phyloP scores from a whole-genome alignment of 2,797 vertebrate genomes.

The Alosa sapidissima region DNA sequence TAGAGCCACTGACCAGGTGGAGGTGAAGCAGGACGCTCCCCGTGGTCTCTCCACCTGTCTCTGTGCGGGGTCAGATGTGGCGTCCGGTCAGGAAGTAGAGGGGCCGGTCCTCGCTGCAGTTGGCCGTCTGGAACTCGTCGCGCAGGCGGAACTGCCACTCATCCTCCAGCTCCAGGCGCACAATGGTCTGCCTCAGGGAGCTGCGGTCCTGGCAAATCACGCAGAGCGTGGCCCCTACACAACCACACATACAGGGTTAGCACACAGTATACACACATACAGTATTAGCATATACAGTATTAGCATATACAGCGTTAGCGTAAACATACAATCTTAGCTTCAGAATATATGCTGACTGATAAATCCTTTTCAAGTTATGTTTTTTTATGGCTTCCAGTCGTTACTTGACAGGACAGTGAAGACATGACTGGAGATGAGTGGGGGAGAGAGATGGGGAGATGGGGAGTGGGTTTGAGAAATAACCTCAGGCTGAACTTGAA shows the following conservation, averaged over 20 bases:
- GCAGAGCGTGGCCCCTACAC: conserved; percentile 91
- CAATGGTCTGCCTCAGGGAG: conserved; percentile 94
- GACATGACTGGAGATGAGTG: no score
- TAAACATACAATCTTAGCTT: no score
- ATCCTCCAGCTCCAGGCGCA: conserved; percentile 92
- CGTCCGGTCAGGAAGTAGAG: conserved; percentile 96
- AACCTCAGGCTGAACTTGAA: no score
- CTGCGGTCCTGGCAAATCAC: conserved; percentile 97
- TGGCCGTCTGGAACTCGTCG: conserved; percentile 97
- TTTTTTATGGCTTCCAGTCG: no score
- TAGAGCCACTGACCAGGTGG: neutral
- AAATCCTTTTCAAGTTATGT: no score
- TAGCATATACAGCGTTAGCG: no score
- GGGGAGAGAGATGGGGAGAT: no score
- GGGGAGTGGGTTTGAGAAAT: no score
- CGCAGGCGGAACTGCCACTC: conserved; percentile 98
- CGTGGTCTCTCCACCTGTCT: neutral
- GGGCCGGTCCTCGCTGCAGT: conserved; percentile 91
- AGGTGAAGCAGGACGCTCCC: neutral
- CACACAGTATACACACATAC: neutral
- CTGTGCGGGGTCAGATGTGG: conserved; percentile 76
- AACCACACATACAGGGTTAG: neutral
- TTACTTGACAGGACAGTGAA: no score
- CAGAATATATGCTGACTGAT: neutral
- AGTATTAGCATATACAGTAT: neutral